These are phyloP conservation scores for Strigamia transsilvanica DNA, from an alignment of 2,888 invertebrate genomes.

Conservation along the genomic window DNA sequence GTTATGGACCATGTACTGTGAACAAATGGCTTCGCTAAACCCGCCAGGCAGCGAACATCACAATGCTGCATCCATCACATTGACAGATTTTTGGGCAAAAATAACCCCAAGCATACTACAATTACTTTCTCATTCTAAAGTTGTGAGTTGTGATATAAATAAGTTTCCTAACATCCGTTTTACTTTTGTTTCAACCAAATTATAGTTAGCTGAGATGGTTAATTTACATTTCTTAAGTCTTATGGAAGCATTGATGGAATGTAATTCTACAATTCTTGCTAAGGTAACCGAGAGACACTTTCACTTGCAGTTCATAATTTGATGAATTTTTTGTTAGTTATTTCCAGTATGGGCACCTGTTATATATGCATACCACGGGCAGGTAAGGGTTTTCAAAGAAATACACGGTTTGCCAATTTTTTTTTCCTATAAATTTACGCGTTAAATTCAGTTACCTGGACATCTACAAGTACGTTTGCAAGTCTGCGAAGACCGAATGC, in stretches of 20 bases:
- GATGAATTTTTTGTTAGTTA: conserved; percentile 62
- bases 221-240: conserved; percentile 95
- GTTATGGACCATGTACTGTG: conserved; percentile 98
- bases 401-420: neutral
- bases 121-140: conserved; percentile 88
- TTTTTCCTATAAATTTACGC: neutral
- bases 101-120: conserved; percentile 95
- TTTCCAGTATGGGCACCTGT: conserved; percentile 97
- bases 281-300: conserved; percentile 70
- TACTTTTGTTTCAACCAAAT: neutral
- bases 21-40: conserved; percentile 80
- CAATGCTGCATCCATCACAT: conserved; percentile 68
- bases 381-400: conserved; percentile 67
- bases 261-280: conserved; percentile 89
- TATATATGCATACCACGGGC: conserved; percentile 86
- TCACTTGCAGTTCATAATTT: neutral
- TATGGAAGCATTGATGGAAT: conserved; percentile 93
- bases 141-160: conserved; percentile 70
- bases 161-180: neutral
- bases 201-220: conserved; percentile 94
- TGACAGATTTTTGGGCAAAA: conserved; percentile 98
- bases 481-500: conserved; percentile 84
- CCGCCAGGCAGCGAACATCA: conserved; percentile 64
- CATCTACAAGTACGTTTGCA: conserved; percentile 87
- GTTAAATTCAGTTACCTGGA: conserved; percentile 76